phyloP scores from a whole-genome alignment of 2,888 invertebrate species.

The Cyclophora punctaria region DNA sequence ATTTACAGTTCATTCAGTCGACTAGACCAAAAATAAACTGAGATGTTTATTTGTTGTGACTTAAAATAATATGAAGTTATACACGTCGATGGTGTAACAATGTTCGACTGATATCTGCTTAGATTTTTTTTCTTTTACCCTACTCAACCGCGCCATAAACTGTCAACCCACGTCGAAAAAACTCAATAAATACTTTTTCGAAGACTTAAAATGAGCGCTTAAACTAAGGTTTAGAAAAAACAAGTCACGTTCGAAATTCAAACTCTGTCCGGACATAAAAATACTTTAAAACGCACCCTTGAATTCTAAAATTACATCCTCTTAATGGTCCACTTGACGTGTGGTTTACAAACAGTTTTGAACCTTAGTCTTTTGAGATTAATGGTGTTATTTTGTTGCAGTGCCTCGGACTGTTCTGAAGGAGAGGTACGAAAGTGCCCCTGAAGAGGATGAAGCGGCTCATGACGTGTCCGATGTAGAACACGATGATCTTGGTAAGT shows the following conservation, averaged over 20 bases:
- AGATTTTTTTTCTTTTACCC: slow-evolving; percentile 1
- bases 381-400: slow-evolving; percentile 60
- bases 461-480: slow-evolving; percentile 66
- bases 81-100: no score
- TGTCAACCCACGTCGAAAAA: slow-evolving; percentile 26
- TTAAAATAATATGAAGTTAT: no score
- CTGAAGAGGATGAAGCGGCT: slow-evolving; percentile 84
- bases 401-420: slow-evolving; percentile 89
- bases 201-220: slow-evolving; percentile 21
- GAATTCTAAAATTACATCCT: slow-evolving; percentile 59
- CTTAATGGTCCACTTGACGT: slow-evolving; percentile 35
- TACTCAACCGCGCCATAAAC: slow-evolving; percentile 19
- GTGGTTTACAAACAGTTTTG: slow-evolving; percentile 13
- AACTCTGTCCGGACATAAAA: slow-evolving; percentile 41
- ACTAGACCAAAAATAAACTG: no score
- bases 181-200: slow-evolving; percentile 18
- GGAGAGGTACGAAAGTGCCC: slow-evolving; percentile 85
- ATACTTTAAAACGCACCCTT: slow-evolving; percentile 46
- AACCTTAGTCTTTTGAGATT: slow-evolving; percentile 23
- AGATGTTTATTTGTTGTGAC: no score
- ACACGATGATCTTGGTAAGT: slow-evolving; percentile 72
- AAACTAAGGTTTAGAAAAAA: slow-evolving; percentile 23
- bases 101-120: background rate
- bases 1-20: no score
- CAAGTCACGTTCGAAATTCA: slow-evolving; percentile 36